Evolutionary conservation across 2,797 vertebrate genomes (phyloP).

Genomic region (Parambassis ranga): DNA sequence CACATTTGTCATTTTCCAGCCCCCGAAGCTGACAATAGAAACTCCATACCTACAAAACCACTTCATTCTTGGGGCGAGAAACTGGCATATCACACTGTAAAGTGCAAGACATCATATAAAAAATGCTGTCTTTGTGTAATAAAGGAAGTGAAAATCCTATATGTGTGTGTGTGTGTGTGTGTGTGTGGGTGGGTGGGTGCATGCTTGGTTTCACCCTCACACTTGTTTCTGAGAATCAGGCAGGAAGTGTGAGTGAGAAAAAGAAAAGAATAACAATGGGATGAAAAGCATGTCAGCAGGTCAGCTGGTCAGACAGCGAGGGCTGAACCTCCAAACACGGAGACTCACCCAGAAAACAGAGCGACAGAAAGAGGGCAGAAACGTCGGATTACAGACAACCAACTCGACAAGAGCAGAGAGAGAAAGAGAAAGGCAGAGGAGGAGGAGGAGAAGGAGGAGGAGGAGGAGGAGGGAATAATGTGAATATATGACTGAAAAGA

Average conservation of each 20-base stretch:
- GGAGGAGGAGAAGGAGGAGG: not conserved
- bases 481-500: not conserved
- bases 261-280: conserved; percentile 17
- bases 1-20: too few species aligned
- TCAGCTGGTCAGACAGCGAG: conserved; percentile 41
- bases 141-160: not conserved
- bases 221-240: conserved; percentile 4
- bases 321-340: conserved; percentile 35
- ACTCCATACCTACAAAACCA: too few species aligned
- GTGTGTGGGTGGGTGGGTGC: not conserved
- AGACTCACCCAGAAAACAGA: conserved; percentile 43
- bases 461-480: not conserved
- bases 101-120: too few species aligned
- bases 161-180: not conserved
- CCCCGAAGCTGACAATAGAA: too few species aligned
- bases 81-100: too few species aligned
- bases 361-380: conserved; percentile 51
- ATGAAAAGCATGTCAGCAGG: conserved; percentile 53
- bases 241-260: conserved; percentile 3
- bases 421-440: not conserved
- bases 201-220: not conserved
- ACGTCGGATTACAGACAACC: conserved; percentile 17
- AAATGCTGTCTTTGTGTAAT: not conserved
- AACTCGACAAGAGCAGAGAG: conserved; percentile 11
- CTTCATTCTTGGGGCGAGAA: too few species aligned